Base-by-base conservation (phyloP, 53 echinoderm and acorn worm genomes). In the Temnopleurus reevesii region DNA sequence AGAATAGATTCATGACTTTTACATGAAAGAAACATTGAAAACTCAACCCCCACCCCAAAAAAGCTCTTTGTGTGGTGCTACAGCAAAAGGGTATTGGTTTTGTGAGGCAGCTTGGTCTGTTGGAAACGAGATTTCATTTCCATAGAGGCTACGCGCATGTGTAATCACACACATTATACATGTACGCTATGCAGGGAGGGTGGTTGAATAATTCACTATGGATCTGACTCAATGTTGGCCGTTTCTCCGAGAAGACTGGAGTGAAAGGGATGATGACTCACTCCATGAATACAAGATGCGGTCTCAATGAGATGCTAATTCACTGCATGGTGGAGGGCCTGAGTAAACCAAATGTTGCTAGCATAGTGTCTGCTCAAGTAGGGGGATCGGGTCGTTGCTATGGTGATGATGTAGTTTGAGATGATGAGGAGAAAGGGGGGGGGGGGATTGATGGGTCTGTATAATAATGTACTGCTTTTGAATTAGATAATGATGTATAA, bases 311-410 rank as follows among this genome's bases (percentile, higher is more conserved):
- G 79, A 79, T 79, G 79, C 79, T 79, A 47, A 79, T 79, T 79
- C 46, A 28, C 46, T 27, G 49, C 18, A 49, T 24, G 26, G 46
- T 79, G 79, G 79, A 79, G 79, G 46, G 79, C 15, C 49, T 79
- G 79, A 79, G 79, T 8, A 79, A 79, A 79, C 30, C 36, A 71
- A 71, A 71, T 71, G 71, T 71, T 71, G 43, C 71, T 21, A 71
- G 71, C 71, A 63, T 63, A 8, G 71, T n/a, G 71, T 71, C 41
- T 71, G 71, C 47, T 49, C 47, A 47, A 79, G 79, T 49, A 23
- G 8, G 49, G 29, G 30, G 46, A 8, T 71, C 10, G 41, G 71
- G 71, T 71, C 23, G 71, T 71, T 41, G 71, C 1, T 41, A 71
- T 71, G 79, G 79, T 0, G 51, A 79, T 71, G 79, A 46, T 46